Conservation (phyloP, 2,888 invertebrate species). For the Dusona sp. region DNA sequence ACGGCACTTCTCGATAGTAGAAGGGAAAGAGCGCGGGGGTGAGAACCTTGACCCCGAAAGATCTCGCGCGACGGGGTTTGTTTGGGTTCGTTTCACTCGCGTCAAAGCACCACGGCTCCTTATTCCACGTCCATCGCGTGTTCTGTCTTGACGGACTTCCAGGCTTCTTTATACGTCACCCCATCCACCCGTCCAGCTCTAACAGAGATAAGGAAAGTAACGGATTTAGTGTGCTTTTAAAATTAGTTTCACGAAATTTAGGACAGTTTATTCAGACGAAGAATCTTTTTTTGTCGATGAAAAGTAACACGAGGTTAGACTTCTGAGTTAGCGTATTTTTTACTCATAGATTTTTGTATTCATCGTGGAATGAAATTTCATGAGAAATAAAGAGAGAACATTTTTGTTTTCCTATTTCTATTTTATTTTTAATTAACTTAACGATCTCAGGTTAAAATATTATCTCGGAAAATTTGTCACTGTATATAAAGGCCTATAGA, state of each 20-base stretch:
- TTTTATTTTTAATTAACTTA: too few relatives aligned
- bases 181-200: neutral
- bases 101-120: slow-evolving; percentile 59
- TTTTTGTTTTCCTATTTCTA: too few relatives aligned
- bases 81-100: slow-evolving; percentile 78
- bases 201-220: neutral
- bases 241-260: neutral
- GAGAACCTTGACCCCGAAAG: slow-evolving; percentile 71
- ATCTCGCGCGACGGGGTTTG: slow-evolving; percentile 79
- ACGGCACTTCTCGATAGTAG: slow-evolving; percentile 71
- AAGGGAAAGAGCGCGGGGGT: slow-evolving; percentile 51
- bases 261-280: neutral
- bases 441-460: too few relatives aligned
- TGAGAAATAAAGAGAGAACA: too few relatives aligned
- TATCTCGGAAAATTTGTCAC: too few relatives aligned
- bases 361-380: too few relatives aligned
- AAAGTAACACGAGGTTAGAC: neutral
- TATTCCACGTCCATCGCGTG: slow-evolving; percentile 59
- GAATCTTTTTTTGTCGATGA: neutral
- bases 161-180: slow-evolving; percentile 7
- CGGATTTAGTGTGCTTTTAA: neutral
- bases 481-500: too few relatives aligned
- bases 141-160: slow-evolving; percentile 29
- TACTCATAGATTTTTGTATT: neutral
- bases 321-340: neutral